A percentile compares a stretch with the other conserved stretches of the same genome.
phyloP scores from a whole-genome alignment of 1,140 invertebrate species.

The Bombus affinis region DNA sequence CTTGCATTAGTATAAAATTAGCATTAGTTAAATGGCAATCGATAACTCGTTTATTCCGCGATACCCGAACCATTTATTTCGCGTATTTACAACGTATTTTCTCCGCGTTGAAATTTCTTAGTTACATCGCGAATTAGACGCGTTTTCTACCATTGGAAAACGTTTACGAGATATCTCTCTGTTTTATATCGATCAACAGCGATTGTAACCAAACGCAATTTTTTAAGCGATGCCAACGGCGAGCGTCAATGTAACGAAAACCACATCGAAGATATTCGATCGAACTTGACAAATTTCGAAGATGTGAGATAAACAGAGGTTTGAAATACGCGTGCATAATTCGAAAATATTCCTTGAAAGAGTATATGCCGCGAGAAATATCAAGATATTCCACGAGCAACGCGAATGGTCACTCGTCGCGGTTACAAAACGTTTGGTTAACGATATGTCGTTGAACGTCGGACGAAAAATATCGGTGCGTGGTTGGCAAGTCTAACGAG shows the following conservation, averaged over 20 bases:
- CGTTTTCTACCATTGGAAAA: background rate
- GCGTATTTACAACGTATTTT: background rate
- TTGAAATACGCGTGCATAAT: fast-evolving
- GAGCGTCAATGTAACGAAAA: fast-evolving
- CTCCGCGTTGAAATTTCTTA: background rate
- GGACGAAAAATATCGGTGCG: background rate
- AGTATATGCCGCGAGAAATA: too few species aligned
- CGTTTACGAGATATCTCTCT: too few species aligned
- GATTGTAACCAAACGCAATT: fast-evolving
- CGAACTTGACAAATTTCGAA: too few species aligned
- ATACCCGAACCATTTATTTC: background rate
- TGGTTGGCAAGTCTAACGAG: background rate
- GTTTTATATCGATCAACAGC: fast-evolving
- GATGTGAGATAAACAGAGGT: too few species aligned
- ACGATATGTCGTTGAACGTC: background rate
- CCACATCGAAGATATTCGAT: too few species aligned
- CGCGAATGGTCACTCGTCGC: too few species aligned
- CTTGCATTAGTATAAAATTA: background rate
- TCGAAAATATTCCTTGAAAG: too few species aligned
- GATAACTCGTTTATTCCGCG: background rate
- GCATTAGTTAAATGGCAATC: background rate
- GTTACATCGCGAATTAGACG: background rate
- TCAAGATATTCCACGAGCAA: too few species aligned
- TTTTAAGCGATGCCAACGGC: too few species aligned
- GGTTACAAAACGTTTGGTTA: too few species aligned